A percentile compares a stretch with the other conserved stretches of the same genome.
Evolutionary conservation across 1,140 invertebrate genomes (phyloP).

Genomic region (Muscidifurax raptorellus): DNA sequence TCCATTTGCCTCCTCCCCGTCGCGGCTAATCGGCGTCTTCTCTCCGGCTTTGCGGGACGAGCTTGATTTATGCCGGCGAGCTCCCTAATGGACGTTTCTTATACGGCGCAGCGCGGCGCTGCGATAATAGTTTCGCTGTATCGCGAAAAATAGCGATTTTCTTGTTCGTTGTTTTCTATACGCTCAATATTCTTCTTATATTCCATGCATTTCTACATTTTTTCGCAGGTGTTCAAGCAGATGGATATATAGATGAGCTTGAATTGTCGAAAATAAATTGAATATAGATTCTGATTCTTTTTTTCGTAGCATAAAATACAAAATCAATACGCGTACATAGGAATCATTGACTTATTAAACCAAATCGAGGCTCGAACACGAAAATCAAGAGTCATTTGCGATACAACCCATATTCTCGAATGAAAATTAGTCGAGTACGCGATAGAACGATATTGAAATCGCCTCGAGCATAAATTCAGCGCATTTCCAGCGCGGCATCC

Average conservation of each 20-base stretch:
- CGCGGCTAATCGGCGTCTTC: constrained; percentile 11
- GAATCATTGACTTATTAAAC: not conserved
- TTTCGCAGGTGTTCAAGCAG: too few relatives aligned
- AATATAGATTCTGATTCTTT: too few relatives aligned
- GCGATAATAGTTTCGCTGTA: constrained; percentile 1
- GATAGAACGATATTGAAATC: constrained; percentile 1
- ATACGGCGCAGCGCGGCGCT: not conserved
- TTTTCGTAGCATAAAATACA: too few relatives aligned
- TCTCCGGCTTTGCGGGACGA: constrained; percentile 43
- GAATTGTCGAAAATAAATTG: too few relatives aligned
- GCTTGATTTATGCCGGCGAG: constrained; percentile 62
- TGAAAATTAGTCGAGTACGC: not conserved
- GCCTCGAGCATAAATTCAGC: not conserved
- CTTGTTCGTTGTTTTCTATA: not conserved
- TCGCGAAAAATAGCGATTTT: not conserved
- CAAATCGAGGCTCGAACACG: not conserved
- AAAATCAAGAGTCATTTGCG: not conserved
- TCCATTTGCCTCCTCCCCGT: not conserved
- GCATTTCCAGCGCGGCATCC: not conserved
- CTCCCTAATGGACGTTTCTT: constrained; percentile 61
- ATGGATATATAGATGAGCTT: too few relatives aligned
- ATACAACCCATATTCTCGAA: not conserved
- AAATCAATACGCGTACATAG: too few relatives aligned
- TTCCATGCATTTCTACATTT: not conserved
- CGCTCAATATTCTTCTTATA: not conserved